Percentiles rank a stretch among this genome's conserved stretches.
Conservation (phyloP, 2,888 invertebrate genomes). For the Cataglyphis altisquamis region DNA sequence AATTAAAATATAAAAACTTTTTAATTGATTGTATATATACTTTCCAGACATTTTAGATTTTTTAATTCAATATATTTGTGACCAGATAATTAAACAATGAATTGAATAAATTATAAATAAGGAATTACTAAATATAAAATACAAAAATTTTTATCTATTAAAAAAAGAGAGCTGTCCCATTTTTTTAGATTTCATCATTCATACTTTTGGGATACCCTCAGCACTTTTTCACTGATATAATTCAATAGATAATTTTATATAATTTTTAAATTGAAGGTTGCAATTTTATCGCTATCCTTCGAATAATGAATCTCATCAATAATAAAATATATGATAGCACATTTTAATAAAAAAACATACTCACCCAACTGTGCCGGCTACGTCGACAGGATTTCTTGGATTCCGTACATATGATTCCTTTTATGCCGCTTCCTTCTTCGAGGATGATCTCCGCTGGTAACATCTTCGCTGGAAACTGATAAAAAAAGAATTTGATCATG, state of each 20-base stretch:
- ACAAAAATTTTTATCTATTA: neutral
- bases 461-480: neutral
- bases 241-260: neutral
- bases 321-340: neutral
- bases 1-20: neutral
- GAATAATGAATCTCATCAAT: neutral
- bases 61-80: neutral
- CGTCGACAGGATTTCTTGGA: neutral
- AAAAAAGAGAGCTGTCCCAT: neutral
- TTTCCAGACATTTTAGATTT: neutral
- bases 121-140: neutral
- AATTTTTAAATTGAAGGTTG: neutral
- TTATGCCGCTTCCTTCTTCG: neutral
- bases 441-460: neutral
- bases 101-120: neutral
- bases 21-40: neutral
- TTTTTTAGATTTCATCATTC: neutral
- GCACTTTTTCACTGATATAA: neutral
- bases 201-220: neutral
- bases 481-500: neutral
- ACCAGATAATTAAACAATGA: neutral
- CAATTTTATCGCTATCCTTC: neutral
- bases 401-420: neutral
- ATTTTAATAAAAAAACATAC: constrained; percentile 4
- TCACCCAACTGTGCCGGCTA: neutral